A percentile compares a stretch with the other conserved stretches of the same genome.
Conservation (phyloP, 2,888 invertebrate species). For the Callinectes sapidus region DNA sequence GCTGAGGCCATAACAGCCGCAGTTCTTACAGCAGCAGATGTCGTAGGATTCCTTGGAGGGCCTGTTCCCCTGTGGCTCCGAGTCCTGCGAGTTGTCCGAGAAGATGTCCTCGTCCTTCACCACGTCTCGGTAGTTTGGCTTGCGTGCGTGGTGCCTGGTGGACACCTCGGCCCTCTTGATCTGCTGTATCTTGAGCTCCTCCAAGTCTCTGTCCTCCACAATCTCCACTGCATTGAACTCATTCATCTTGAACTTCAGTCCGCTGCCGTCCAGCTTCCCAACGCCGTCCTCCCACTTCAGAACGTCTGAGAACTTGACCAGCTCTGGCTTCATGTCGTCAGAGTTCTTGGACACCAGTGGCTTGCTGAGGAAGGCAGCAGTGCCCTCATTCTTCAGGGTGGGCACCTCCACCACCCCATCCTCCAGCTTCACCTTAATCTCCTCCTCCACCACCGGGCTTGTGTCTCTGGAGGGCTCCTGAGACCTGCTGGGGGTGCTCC, state of each 20-base stretch:
- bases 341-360: background rate
- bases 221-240: slow-evolving; percentile 70
- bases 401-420: background rate
- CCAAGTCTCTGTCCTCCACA: slow-evolving; percentile 64
- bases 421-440: background rate
- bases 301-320: slow-evolving; percentile 59
- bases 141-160: slow-evolving; percentile 61
- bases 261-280: slow-evolving; percentile 63
- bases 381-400: background rate
- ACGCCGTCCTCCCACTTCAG: slow-evolving; percentile 70
- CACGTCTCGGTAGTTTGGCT: slow-evolving; percentile 62
- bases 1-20: slow-evolving; percentile 69
- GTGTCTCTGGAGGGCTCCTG: background rate
- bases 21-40: slow-evolving; percentile 72
- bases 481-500: slow-evolving; percentile 18
- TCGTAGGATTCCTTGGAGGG: slow-evolving; percentile 58
- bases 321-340: slow-evolving; percentile 52
- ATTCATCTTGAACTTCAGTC: slow-evolving; percentile 67
- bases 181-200: slow-evolving; percentile 65
- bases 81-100: slow-evolving; percentile 64
- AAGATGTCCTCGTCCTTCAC: slow-evolving; percentile 68
- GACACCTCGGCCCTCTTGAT: slow-evolving; percentile 36
- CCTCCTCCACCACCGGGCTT: background rate
- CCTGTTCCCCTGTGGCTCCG: slow-evolving; percentile 60
- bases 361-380: background rate